phyloP scores from a whole-genome alignment of 1,140 invertebrate species.

The Calliopsis andreniformis region DNA sequence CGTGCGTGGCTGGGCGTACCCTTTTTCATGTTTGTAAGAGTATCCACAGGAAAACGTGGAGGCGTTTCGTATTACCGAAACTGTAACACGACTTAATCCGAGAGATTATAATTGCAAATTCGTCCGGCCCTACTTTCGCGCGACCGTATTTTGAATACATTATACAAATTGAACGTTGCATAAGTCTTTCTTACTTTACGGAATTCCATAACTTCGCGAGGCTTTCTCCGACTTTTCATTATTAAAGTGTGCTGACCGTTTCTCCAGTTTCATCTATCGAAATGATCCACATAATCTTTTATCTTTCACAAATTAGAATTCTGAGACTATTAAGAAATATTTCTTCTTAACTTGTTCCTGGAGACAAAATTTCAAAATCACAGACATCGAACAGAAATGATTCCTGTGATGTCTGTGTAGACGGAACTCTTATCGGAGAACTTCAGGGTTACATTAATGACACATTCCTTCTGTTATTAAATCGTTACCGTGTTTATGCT shows the following conservation, averaged over 20 bases:
- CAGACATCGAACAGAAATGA: too few species aligned
- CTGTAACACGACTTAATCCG: slow-evolving; percentile 28
- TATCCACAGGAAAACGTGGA: not conserved
- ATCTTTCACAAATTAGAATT: not conserved
- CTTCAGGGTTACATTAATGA: too few species aligned
- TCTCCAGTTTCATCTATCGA: not conserved
- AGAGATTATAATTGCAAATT: slow-evolving; percentile 46
- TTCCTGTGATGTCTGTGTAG: too few species aligned
- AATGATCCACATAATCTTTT: too few species aligned
- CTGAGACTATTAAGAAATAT: too few species aligned
- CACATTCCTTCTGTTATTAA: too few species aligned
- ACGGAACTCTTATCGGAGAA: too few species aligned
- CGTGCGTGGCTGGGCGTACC: not conserved
- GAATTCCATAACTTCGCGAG: slow-evolving; percentile 21
- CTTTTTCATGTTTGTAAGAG: not conserved
- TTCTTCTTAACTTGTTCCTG: too few species aligned
- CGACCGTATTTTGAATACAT: slow-evolving; percentile 43
- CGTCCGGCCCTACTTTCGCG: not conserved
- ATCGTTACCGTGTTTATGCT: too few species aligned
- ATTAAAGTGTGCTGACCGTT: slow-evolving; percentile 15
- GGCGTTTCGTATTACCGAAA: slow-evolving; percentile 2
- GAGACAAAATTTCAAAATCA: too few species aligned
- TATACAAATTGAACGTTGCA: slow-evolving; percentile 49
- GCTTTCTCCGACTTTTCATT: slow-evolving; percentile 1
- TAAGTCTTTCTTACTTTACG: slow-evolving; percentile 11